Conservation (phyloP, 2,888 invertebrate genomes). For the Chromoteleia sp. region DNA sequence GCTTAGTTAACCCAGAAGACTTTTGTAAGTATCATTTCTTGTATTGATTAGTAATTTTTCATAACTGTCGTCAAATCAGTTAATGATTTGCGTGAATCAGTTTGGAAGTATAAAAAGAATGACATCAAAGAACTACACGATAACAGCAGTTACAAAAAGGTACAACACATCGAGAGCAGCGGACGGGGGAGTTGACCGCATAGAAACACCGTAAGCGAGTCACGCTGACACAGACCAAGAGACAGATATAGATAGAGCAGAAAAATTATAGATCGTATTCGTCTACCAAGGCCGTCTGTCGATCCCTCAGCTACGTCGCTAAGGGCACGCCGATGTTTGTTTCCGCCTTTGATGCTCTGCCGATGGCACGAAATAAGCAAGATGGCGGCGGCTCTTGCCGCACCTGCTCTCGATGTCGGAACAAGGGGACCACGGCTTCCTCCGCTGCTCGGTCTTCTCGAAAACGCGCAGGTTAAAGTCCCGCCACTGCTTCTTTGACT, state of each 20-base stretch:
- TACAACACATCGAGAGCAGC: slow-evolving; percentile 65
- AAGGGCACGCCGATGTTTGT: slow-evolving; percentile 84
- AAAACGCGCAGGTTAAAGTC: slow-evolving; percentile 85
- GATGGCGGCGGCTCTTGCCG: slow-evolving; percentile 96
- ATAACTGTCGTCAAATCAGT: slow-evolving; percentile 5
- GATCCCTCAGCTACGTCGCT: slow-evolving; percentile 84
- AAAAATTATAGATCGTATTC: slow-evolving; percentile 74
- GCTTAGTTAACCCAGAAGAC: no score
- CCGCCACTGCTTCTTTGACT: slow-evolving; percentile 86
- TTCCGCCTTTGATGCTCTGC: slow-evolving; percentile 80
- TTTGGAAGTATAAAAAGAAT: slow-evolving; percentile 3
- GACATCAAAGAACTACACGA: slow-evolving; percentile 43
- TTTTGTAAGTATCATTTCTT: neutral
- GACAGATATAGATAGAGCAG: slow-evolving; percentile 67
- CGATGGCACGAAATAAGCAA: slow-evolving; percentile 97
- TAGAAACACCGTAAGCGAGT: slow-evolving; percentile 55
- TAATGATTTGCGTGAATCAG: slow-evolving; percentile 17
- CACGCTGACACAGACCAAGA: slow-evolving; percentile 68
- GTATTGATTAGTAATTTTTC: neutral
- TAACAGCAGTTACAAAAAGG: slow-evolving; percentile 45
- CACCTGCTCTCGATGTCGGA: slow-evolving; percentile 95
- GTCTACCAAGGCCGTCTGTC: slow-evolving; percentile 84
- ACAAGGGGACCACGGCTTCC: slow-evolving; percentile 89
- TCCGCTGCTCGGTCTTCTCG: slow-evolving; percentile 86
- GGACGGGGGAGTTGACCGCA: slow-evolving; percentile 25